phyloP scores from a whole-genome alignment of 2,113 vertebrate genomes.

The Chloropsis cyanopogon region DNA sequence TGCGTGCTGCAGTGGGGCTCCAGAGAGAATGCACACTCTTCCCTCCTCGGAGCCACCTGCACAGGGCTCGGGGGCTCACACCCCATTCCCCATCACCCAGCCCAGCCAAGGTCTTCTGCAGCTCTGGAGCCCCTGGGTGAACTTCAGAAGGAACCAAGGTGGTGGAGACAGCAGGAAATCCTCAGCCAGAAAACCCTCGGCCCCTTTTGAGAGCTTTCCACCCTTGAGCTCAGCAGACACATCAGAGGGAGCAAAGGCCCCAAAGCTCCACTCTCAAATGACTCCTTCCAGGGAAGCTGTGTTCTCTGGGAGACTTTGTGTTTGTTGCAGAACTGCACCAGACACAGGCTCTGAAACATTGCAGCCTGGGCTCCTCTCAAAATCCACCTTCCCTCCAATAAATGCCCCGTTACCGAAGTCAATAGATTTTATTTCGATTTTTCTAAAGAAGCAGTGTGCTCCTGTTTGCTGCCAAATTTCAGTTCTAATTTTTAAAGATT shows the following conservation, averaged over 20 bases:
- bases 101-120: neutral
- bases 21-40: neutral
- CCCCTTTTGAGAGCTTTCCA: neutral
- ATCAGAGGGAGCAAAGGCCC: neutral
- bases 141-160: neutral
- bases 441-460: neutral
- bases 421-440: neutral
- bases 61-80: neutral
- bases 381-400: neutral
- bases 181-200: neutral
- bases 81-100: neutral
- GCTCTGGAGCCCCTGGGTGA: neutral
- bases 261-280: neutral
- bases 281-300: neutral
- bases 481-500: neutral
- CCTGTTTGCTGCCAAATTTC: neutral
- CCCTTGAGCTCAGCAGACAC: neutral
- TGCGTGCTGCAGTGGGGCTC: neutral
- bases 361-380: neutral
- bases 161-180: neutral
- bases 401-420: neutral
- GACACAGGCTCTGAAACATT: neutral
- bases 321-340: neutral
- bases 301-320: neutral
- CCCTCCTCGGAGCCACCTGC: neutral